These are phyloP conservation scores for Matsumurasca onukii DNA, from an alignment of 1,140 invertebrate genomes.

Conservation along the genomic window DNA sequence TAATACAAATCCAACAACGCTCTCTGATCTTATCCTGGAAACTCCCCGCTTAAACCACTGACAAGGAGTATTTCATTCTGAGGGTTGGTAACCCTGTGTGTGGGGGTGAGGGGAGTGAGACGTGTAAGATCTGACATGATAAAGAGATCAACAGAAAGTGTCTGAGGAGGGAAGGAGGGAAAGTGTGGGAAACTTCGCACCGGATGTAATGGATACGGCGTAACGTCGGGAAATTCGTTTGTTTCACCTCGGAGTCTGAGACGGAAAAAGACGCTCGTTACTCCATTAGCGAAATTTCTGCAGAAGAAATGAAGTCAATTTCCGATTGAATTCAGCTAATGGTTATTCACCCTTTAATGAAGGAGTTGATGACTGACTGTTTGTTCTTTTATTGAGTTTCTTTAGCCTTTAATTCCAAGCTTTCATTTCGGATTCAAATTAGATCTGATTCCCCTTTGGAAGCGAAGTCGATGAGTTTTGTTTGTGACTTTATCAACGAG, in stretches of 20 bases:
- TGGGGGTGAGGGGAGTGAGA: neutral
- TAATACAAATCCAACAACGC: too few relatives aligned
- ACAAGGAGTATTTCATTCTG: too few relatives aligned
- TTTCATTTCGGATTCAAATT: conserved; percentile 12
- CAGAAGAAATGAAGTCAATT: conserved; percentile 3
- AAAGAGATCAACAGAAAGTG: conserved; percentile 23
- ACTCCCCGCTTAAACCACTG: too few relatives aligned
- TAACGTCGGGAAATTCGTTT: conserved; percentile 11
- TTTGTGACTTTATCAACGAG: too few relatives aligned
- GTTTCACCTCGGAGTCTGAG: neutral
- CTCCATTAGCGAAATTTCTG: conserved; percentile 10
- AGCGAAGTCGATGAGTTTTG: neutral
- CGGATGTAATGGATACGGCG: neutral
- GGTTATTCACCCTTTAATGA: neutral
- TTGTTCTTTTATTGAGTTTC: conserved; percentile 20
- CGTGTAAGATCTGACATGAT: conserved; percentile 21
- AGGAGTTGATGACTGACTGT: conserved; percentile 9
- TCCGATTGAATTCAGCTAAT: conserved; percentile 15
- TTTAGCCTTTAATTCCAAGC: neutral
- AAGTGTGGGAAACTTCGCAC: conserved; percentile 11
- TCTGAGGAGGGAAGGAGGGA: neutral
- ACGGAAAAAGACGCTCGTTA: conserved; percentile 4
- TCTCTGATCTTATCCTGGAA: too few relatives aligned
- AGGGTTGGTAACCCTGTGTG: too few relatives aligned
- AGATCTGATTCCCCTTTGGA: neutral